Base-by-base conservation (phyloP, 2,888 invertebrate species). In the Tillus elongatus region DNA sequence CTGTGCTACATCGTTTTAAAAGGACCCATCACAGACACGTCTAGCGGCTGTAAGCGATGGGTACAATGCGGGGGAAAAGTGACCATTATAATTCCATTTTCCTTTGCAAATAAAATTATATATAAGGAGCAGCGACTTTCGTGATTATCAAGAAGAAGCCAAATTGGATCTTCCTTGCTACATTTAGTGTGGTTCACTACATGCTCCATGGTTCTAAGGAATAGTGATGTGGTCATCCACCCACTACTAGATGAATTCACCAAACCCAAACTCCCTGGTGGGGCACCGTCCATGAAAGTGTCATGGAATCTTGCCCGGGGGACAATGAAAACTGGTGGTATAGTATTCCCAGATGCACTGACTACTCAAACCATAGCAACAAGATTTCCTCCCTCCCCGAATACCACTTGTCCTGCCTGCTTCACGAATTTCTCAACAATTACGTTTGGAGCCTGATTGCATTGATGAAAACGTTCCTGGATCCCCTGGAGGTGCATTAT, bases 61-160 rank as follows among this genome's bases (percentile, higher is more conserved):
- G n/a, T n/a, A 58, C 50, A 52, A 33, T 60, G 56, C 4, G 56
- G 57, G 14, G 57, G 56, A 33, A 62, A 53, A 9, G 57, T 53
- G 13, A 60, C 40, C 36, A 58, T 35, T 11, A 56, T 47, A 4
- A n/a, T n/a, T n/a, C 58, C 57, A 46, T 56, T 50, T 37, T 53
- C 53, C 43, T 48, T 53, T 11, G 51, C 50, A 50, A 48, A 45
- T 40, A 50, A 29, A 27, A 51, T 39, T 13, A 43, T 50, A 13
- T 40, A 33, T 29, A 41, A 36, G 4, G 41, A 31, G 31, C 39
- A 41, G 14, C 40, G 41, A 15, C 28, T 39, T 27, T 41, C 36
- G 13, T 41, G 39, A 14, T 41, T 39, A 24, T 41, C 41, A 13
- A 41, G n/a, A 10, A 41, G 15, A 11, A 41, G 12, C 8, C 35